phyloP scores from a whole-genome alignment of 2,888 invertebrate species.

The Mantis religiosa region DNA sequence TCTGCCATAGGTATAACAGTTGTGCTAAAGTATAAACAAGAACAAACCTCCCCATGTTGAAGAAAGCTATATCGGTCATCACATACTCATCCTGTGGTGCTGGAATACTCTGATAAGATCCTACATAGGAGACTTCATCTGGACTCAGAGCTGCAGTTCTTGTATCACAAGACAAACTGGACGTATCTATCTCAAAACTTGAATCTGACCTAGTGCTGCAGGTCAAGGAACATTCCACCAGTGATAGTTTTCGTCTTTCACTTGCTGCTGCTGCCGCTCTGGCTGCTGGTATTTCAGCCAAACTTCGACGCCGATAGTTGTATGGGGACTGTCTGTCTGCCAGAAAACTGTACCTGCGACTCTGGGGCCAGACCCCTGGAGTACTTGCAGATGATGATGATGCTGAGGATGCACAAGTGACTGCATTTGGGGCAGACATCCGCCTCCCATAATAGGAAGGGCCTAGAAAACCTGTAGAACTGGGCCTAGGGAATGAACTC shows the following conservation, averaged over 20 bases:
- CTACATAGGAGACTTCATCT: neutral
- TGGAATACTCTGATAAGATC: slow-evolving; percentile 6
- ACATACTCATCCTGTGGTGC: neutral
- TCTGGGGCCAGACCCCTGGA: neutral
- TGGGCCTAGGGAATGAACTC: neutral
- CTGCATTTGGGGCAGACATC: neutral
- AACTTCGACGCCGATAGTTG: neutral
- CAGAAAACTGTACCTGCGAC: neutral
- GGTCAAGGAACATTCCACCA: neutral
- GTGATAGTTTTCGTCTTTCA: neutral
- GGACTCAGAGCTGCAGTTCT: neutral
- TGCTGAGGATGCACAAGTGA: neutral
- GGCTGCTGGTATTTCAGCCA: neutral
- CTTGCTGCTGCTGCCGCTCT: neutral
- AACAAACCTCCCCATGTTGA: neutral
- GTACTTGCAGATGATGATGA: neutral
- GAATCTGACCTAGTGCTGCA: neutral
- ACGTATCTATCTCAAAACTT: slow-evolving; percentile 22
- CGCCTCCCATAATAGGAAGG: neutral
- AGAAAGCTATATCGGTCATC: neutral
- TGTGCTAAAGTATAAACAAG: no score
- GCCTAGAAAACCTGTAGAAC: neutral
- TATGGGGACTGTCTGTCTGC: neutral
- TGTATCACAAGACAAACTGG: slow-evolving; percentile 17
- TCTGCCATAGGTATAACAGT: no score